Evolutionary conservation across 2,113 vertebrate species (phyloP).

Genomic region (Formicarius rufipectus): DNA sequence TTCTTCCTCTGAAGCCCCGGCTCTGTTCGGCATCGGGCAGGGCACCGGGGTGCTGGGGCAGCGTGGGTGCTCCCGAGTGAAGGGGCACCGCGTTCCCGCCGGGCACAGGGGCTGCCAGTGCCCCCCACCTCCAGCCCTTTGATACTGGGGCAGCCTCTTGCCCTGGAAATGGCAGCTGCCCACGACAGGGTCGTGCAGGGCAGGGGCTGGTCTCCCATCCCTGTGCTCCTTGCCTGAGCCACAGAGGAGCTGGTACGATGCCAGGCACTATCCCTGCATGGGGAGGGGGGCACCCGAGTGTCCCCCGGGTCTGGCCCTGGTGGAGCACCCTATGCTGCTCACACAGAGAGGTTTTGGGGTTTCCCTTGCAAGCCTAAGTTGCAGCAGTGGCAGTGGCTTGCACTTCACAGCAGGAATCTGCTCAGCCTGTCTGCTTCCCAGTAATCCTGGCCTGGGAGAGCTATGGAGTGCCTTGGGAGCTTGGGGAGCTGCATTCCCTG

Average conservation of each 20-base stretch:
- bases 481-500: too few relatives aligned
- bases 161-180: background rate
- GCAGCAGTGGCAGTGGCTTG: background rate
- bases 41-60: background rate
- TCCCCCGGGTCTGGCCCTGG: background rate
- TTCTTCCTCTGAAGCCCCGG: background rate
- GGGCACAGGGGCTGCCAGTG: background rate
- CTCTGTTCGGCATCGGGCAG: background rate
- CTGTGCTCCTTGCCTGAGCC: background rate
- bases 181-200: background rate
- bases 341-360: rapidly evolving
- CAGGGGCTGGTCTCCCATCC: background rate
- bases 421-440: background rate
- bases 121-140: conserved; percentile 16
- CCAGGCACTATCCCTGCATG: background rate
- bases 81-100: background rate
- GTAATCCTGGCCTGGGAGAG: background rate
- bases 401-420: background rate
- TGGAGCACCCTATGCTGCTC: background rate
- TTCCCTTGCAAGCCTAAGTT: background rate
- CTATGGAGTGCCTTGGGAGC: background rate
- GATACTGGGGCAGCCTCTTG: background rate
- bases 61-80: background rate
- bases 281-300: rapidly evolving
- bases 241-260: rapidly evolving